Evolutionary conservation across 2,888 invertebrate genomes (phyloP), one percentile per base, ranked within the genome.

Genomic region (Eucera pruinosa): DNA sequence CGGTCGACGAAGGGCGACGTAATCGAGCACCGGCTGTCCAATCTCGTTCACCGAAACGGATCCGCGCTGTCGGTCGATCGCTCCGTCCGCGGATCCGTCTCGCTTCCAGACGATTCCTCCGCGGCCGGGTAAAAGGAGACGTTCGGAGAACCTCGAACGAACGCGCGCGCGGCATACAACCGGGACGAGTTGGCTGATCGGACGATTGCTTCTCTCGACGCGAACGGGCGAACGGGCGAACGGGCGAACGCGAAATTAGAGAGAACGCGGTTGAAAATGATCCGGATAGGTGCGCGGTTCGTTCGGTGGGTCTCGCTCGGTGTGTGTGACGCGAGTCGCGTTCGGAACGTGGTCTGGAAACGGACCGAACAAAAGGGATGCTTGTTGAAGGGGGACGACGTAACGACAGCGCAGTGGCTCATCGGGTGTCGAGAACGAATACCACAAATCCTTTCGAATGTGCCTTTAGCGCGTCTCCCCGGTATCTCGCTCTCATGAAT

Each of bases 401-500:
- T 48, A 69, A 72, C 72, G 76, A 74, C 79, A 71, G 69, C 58
- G 76, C 75, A 78, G 73, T 78, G 78, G 72, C 74, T 82, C 77
- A 85, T 83, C 84, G 84, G 87, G 87, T 87, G 88, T 88, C 87
- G 83, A 68, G 79, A 73, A 72, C 82, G 80, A 84, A 84, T 82
- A 74, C 81, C 81, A 83, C 82, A 83, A 81, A 85, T 83, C 84
- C 85, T 87, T 83, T 81, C 72, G 83, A 73, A 81, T 81, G 79
- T 73, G 76, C 76, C 73, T 85, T 86, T 86, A 80, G 82, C 86
- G 85, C 84, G 83, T 85, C 83, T 82, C 82, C 80, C 50, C 77
- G 74, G 76, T 72, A 78, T 80, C 80, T 78, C 67, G 70, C 52
- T 70, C 88, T 89, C 89, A 89, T 89, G 88, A 89, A 89, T 89